Conservation (phyloP, 2,888 invertebrate genomes). For the Trisateles emortualis region DNA sequence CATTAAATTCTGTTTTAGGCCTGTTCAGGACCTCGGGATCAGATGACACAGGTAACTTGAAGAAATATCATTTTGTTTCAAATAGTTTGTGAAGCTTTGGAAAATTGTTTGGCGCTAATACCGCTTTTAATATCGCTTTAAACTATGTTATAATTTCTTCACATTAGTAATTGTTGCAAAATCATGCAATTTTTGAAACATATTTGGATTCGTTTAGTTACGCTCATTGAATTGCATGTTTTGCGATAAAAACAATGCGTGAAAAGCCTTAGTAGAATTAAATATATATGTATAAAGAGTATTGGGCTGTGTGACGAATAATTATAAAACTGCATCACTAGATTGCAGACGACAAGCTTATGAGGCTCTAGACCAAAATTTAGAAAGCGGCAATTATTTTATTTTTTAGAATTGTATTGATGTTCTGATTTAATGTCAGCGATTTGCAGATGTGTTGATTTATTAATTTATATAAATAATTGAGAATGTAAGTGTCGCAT, state of each 20-base stretch:
- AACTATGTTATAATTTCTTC: neutral
- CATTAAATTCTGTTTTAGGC: constrained; percentile 82
- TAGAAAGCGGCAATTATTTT: neutral
- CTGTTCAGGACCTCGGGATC: constrained; percentile 76
- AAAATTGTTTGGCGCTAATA: constrained; percentile 46
- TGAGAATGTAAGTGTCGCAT: neutral
- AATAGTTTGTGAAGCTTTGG: constrained; percentile 52
- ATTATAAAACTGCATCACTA: neutral
- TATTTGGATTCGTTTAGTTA: neutral
- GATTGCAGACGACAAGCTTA: neutral
- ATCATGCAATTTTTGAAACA: neutral
- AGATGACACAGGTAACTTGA: constrained; percentile 72
- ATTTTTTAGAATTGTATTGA: neutral
- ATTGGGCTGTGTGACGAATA: neutral
- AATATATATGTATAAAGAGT: neutral
- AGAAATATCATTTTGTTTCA: constrained; percentile 42
- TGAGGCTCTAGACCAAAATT: neutral
- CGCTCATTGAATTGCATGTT: neutral
- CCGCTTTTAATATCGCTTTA: constrained; percentile 48
- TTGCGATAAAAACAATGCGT: neutral
- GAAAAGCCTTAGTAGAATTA: neutral
- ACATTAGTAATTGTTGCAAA: neutral
- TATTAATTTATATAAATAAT: neutral
- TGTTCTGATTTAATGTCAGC: too few species aligned
- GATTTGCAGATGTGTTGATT: too few species aligned